These are phyloP conservation scores for Python bivittatus DNA, from an alignment of 2,113 vertebrate genomes.

Conservation along the genomic window DNA sequence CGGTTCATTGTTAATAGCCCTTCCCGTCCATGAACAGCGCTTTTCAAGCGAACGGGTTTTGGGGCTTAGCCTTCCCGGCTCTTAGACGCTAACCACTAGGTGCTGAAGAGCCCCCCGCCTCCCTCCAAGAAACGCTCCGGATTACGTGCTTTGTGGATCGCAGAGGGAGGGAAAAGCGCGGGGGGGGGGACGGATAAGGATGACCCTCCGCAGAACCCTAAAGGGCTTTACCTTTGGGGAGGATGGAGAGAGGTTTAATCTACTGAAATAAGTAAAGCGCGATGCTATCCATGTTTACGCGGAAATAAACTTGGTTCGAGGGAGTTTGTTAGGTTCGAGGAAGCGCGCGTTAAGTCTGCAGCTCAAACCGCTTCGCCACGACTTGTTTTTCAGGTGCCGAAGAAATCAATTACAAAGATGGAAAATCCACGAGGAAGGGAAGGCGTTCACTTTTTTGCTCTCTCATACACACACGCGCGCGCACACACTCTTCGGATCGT, in stretches of 20 bases:
- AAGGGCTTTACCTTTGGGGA: neutral
- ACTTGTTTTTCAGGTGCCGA: conserved; percentile 27
- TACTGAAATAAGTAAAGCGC: neutral
- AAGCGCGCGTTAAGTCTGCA: neutral
- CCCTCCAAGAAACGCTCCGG: neutral
- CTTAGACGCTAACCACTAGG: neutral
- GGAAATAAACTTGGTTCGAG: neutral
- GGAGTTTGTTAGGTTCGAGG: neutral
- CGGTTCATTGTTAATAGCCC: neutral
- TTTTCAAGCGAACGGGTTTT: neutral
- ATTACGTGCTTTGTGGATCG: neutral
- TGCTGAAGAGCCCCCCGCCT: too few species aligned
- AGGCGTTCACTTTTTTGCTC: neutral
- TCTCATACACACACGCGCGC: neutral
- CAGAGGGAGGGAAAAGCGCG: neutral
- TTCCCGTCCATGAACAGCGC: neutral
- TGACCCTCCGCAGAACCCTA: neutral
- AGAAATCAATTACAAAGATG: neutral
- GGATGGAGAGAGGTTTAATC: neutral
- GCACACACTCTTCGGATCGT: neutral
- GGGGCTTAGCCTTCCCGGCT: neutral
- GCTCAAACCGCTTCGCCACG: neutral
- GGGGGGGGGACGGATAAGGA: neutral
- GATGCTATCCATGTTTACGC: neutral
- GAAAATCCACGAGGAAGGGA: neutral